Evolutionary conservation across 2,797 vertebrate genomes (phyloP), one percentile per base, ranked within the genome.

Genomic region (Semaprochilodus insignis): DNA sequence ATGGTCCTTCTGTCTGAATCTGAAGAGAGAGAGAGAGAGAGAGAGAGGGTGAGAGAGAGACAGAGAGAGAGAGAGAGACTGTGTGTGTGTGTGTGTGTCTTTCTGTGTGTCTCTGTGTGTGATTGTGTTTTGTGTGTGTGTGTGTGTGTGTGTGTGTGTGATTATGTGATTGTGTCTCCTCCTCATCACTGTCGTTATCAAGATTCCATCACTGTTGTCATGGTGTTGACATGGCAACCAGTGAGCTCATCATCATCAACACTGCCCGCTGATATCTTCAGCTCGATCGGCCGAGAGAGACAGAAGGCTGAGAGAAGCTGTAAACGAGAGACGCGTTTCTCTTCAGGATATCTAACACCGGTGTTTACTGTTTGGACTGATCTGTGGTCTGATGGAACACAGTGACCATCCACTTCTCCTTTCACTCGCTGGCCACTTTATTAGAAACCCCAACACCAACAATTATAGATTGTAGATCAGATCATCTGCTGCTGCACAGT

Each of bases 201-300:
- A 73, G 51, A 90, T 92, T 92, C 90, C 89, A 90, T 90, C 88
- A 80, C 85, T 88, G 90, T 93, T 83, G 90, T 91, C 90, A 91
- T 91, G 90, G 89, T 77, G 85, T 91, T 88, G 91, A 87, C 92
- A 91, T 89, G 88, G 90, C 90, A 93, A 94, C 93, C 82, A 62
- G 83, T 87, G 73, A 77, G 86, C 86, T 76, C 86, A 63, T 81
- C 80, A 72, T 81, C 80, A 63, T 81, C 80, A 75, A 70, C 55
- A 72, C 57, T 31, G 52, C 25, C 19, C 44, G 13, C 40, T 48
- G 67, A 48, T n/a, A 40, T 70, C 67, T 23, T 48, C 19, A 51
- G 23, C 69, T 52, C n/a, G 17, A 11, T 19, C 14, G 51, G 48
- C 14, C n/a, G 1, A 31, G 70, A 72, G 48, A 71, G 40, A 71